Evolutionary conservation across 2,113 vertebrate genomes (phyloP).

Genomic region (Asarcornis scutulata): DNA sequence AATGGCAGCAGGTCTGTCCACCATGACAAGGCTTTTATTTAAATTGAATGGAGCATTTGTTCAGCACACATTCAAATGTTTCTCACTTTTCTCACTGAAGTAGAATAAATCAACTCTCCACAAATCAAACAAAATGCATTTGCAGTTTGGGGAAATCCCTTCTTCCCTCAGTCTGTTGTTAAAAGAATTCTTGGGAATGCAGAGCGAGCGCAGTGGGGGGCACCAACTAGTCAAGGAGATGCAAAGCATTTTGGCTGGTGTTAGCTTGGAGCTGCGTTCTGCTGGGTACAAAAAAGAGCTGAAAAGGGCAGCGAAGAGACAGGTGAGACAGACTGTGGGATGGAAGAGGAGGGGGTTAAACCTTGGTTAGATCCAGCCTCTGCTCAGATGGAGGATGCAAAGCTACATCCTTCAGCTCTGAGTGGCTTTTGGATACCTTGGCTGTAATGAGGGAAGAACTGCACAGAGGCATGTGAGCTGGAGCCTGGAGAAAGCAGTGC

Average conservation of each 20-base stretch:
- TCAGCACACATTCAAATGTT: background rate
- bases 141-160: background rate
- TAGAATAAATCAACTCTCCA: background rate
- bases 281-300: background rate
- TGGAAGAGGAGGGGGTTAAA: background rate
- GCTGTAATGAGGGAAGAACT: background rate
- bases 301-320: background rate
- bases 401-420: background rate
- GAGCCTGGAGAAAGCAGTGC: background rate
- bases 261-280: background rate
- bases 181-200: background rate
- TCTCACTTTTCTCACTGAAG: background rate
- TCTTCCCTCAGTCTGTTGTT: background rate
- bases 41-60: background rate
- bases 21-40: background rate
- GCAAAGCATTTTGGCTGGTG: background rate
- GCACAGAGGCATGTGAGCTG: background rate
- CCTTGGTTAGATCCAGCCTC: background rate
- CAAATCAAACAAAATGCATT: background rate
- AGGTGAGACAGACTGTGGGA: rapidly evolving
- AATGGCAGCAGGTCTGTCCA: background rate
- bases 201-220: background rate
- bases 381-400: background rate
- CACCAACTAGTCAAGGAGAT: background rate
- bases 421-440: background rate